Percentiles rank a stretch among this genome's conserved stretches.
Conservation (phyloP, 2,113 vertebrate species). For the Lynx canadensis region DNA sequence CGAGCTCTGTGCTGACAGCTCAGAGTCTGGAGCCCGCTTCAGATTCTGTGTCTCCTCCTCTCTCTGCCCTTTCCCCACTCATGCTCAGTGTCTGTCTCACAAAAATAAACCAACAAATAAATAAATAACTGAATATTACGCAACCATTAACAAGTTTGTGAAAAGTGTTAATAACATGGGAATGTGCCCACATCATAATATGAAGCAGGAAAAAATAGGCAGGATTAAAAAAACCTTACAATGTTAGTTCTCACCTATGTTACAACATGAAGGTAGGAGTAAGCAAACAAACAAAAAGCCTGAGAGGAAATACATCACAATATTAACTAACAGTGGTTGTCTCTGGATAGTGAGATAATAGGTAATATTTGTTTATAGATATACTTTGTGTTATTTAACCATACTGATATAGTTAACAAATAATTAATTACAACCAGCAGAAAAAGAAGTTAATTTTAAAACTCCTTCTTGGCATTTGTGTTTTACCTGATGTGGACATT, state of each 20-base stretch:
- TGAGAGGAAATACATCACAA: conserved; percentile 12
- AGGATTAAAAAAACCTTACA: not conserved
- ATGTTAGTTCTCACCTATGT: not conserved
- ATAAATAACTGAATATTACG: not conserved
- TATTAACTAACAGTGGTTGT: conserved; percentile 5
- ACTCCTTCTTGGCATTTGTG: not conserved
- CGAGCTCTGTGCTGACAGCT: too few relatives aligned
- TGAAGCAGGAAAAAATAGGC: not conserved
- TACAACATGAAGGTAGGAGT: not conserved
- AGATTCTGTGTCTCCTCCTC: too few relatives aligned
- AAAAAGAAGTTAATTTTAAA: conserved; percentile 28
- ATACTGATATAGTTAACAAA: not conserved
- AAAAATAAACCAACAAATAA: too few relatives aligned
- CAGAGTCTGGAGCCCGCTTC: too few relatives aligned
- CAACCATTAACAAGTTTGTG: not conserved
- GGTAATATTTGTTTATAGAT: not conserved
- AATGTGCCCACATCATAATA: conserved; percentile 16
- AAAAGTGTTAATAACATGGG: conserved; percentile 3
- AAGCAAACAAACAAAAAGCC: conserved; percentile 14
- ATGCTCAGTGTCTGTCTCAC: too few relatives aligned
- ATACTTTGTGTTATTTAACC: not conserved
- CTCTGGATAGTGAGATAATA: not conserved
- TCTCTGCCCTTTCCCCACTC: too few relatives aligned
- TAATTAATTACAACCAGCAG: not conserved
- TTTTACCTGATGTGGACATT: not conserved